Evolutionary conservation across 2,888 invertebrate genomes (phyloP).

Genomic region (Apoderus coryli): DNA sequence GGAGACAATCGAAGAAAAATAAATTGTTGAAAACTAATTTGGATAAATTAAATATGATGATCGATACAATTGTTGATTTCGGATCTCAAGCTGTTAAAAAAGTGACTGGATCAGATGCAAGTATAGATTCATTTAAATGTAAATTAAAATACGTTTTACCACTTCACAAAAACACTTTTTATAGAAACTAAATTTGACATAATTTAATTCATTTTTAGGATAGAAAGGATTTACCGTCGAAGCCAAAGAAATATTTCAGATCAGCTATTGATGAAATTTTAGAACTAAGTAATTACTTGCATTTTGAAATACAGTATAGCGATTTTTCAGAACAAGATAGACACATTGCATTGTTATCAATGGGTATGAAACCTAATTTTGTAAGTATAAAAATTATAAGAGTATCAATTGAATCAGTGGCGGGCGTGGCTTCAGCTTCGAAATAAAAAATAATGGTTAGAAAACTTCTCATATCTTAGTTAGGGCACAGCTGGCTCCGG

Average conservation of each 20-base stretch:
- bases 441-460: no score
- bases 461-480: no score
- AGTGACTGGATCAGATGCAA: slow-evolving; percentile 9
- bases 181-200: not conserved
- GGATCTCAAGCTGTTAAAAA: slow-evolving; percentile 14
- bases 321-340: no score
- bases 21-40: slow-evolving; percentile 20
- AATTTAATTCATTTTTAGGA: slow-evolving; percentile 9
- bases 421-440: no score
- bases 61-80: slow-evolving; percentile 18
- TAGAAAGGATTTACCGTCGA: slow-evolving; percentile 3
- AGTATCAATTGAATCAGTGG: no score
- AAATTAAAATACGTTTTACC: no score
- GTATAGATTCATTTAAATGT: no score
- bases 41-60: slow-evolving; percentile 18
- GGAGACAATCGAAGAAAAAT: slow-evolving; percentile 18
- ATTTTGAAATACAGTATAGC: slow-evolving; percentile 19
- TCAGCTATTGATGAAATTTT: slow-evolving; percentile 21
- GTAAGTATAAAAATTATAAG: no score
- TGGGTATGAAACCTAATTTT: no score
- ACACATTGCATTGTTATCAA: no score
- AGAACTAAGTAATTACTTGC: slow-evolving; percentile 19
- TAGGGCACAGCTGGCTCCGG: no score
- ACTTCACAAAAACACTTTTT: not conserved
- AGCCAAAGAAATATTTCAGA: slow-evolving; percentile 9